phyloP scores from a whole-genome alignment of 2,113 vertebrate genomes.

The Kobus ellipsiprymnus region DNA sequence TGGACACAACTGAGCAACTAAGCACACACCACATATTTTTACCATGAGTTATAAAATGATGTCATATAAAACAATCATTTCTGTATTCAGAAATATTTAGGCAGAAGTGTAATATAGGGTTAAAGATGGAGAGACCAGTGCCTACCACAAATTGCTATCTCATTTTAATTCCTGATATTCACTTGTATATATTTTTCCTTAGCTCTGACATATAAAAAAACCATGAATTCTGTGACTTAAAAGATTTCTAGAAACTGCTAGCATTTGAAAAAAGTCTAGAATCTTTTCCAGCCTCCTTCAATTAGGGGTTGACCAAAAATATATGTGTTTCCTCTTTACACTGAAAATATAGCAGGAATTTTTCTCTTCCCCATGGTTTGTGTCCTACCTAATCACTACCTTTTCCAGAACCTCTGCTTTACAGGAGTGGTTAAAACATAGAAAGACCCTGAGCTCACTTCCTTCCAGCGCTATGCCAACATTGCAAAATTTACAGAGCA shows the following conservation, averaged over 20 bases:
- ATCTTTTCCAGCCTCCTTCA: not conserved
- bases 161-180: not conserved
- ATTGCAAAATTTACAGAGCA: not conserved
- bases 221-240: not conserved
- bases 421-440: not conserved
- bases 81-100: not conserved
- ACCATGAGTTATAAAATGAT: not conserved
- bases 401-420: not conserved
- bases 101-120: not conserved
- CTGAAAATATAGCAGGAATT: not conserved
- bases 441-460: not conserved
- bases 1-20: not conserved
- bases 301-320: not conserved
- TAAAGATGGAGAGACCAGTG: not conserved
- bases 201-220: not conserved
- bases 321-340: not conserved
- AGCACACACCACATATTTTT: not conserved
- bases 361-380: not conserved
- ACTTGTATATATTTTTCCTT: not conserved
- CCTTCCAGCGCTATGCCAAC: not conserved
- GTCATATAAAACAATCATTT: not conserved
- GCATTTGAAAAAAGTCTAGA: not conserved
- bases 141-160: not conserved
- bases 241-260: not conserved
- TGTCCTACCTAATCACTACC: not conserved